Percentiles rank a stretch among this genome's conserved stretches.
Evolutionary conservation across 2,888 invertebrate species (phyloP).

Genomic region (Tipula lateralis): DNA sequence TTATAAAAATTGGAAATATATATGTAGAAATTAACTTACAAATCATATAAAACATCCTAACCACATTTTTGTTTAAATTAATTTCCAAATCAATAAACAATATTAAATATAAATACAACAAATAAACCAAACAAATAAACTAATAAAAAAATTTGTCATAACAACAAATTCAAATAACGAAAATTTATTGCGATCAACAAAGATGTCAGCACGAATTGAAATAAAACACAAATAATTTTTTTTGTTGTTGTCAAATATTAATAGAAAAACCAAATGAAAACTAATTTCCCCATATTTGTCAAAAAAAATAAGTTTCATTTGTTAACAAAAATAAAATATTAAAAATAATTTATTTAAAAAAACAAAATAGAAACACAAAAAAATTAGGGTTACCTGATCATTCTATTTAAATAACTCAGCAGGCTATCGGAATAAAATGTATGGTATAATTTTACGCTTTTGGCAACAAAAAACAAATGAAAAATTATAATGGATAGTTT

Average conservation of each 20-base stretch:
- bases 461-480: neutral
- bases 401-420: conserved; percentile 28
- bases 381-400: conserved; percentile 29
- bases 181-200: conserved; percentile 25
- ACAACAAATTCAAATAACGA: conserved; percentile 24
- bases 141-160: too few species aligned
- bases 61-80: too few species aligned
- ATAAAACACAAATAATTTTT: neutral
- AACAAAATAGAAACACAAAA: neutral
- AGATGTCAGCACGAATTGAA: conserved; percentile 20
- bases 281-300: conserved; percentile 28
- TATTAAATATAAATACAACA: too few species aligned
- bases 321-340: neutral
- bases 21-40: too few species aligned
- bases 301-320: conserved; percentile 25
- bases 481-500: conserved; percentile 1
- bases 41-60: too few species aligned
- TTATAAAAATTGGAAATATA: too few species aligned
- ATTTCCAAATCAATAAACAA: too few species aligned
- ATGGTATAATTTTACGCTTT: conserved; percentile 29
- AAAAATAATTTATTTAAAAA: neutral
- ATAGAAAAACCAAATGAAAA: conserved; percentile 28
- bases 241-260: neutral
- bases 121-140: too few species aligned
- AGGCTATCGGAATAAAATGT: conserved; percentile 20